These are phyloP conservation scores for Coelogynopora nodosa DNA, from an alignment of 2,888 invertebrate genomes.

Conservation along the genomic window DNA sequence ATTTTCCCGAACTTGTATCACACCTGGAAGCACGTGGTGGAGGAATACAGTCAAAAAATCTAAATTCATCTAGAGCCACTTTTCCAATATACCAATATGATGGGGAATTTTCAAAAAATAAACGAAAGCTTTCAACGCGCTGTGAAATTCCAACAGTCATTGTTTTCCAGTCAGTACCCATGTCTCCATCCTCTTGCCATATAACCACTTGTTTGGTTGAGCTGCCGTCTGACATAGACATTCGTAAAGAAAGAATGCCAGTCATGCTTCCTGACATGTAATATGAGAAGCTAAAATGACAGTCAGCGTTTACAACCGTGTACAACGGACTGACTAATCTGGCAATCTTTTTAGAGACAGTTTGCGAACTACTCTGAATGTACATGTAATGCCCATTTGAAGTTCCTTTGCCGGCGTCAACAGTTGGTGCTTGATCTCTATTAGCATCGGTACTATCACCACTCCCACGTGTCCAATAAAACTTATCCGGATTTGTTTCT, in stretches of 20 bases:
- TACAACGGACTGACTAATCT: constrained; percentile 39
- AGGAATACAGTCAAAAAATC: neutral
- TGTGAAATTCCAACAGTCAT: constrained; percentile 52
- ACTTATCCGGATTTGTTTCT: constrained; percentile 49
- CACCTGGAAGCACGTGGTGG: constrained; percentile 42
- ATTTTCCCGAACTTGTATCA: neutral
- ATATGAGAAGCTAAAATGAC: neutral
- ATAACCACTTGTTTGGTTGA: neutral
- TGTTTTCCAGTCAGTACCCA: neutral
- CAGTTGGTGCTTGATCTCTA: constrained; percentile 51
- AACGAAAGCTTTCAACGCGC: constrained; percentile 50
- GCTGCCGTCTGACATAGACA: neutral
- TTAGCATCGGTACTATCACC: constrained; percentile 48
- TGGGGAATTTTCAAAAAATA: constrained; percentile 49
- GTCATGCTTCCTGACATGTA: neutral
- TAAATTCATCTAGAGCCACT: constrained; percentile 33
- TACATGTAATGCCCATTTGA: constrained; percentile 48
- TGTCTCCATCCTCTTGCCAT: neutral
- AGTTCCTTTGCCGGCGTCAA: constrained; percentile 53
- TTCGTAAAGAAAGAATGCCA: neutral
- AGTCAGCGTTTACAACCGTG: neutral
- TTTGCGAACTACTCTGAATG: neutral
- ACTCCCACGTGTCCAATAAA: constrained; percentile 53
- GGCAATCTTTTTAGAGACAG: constrained; percentile 33
- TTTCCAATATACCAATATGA: constrained; percentile 41